Evolutionary conservation across 2,797 vertebrate genomes (phyloP), one percentile per base, ranked within the genome.

Genomic region (Aeoliscus strigatus): DNA sequence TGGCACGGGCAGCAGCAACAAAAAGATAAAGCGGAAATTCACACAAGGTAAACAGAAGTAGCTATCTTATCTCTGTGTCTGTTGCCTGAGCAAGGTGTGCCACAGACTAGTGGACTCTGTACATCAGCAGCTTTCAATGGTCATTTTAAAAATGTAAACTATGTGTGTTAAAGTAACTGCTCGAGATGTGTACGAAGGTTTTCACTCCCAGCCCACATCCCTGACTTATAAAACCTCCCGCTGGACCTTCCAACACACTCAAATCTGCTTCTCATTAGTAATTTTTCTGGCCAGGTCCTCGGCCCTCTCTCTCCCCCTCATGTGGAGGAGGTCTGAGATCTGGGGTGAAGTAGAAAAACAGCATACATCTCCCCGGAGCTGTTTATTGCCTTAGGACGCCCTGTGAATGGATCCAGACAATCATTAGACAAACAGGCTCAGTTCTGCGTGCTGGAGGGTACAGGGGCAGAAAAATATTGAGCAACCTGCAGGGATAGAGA

Each of bases 341-440:
- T 13, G 13, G 23, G 32, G 21, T 24, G 23, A 55, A 39, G 31
- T 31, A 30, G 33, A 25, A 32, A 14, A 60, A 29, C 42, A 30
- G 17, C 11, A 34, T 41, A 3, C 10, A 11, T 43, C 13, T 25
- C 14, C 28, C n/a, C 25, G 12, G 4, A 39, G 16, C 5, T 31
- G 62, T 63, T 75, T 75, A 39, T 77, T 74, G 44, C 51, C n/a
- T 50, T 12, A 46, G 28, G 14, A 25, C 36, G 39, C 5, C 36
- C 46, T 28, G 25, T 18, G 36, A 34, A 28, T 4, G 21, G 33
- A 37, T 24, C 13, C 28, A 55, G 4, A 26, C 42, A 8, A 4
- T 28, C 18, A 3, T 34, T 33, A 38, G 15, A 26, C 8, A 51
- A 63, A 52, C 51, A 24, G 15, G 14, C 14, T 27, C 6, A 4